These are phyloP conservation scores for Heteractis magnifica DNA, from an alignment of 92 coral and sea anemone species.

Conservation along the genomic window DNA sequence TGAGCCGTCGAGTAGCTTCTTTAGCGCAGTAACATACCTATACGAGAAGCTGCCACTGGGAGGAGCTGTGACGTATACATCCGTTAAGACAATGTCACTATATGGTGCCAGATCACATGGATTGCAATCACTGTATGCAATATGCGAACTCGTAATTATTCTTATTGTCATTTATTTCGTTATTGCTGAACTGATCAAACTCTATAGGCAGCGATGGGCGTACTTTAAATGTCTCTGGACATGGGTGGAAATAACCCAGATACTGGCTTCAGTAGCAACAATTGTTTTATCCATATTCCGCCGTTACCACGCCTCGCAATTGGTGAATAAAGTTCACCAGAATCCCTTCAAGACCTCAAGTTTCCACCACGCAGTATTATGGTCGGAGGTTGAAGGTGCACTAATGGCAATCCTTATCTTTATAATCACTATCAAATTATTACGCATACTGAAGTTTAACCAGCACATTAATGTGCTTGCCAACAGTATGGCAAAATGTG, in stretches of 20 bases:
- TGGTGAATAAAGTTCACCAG: constrained; percentile 69
- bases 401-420: constrained; percentile 87
- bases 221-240: constrained; percentile 83
- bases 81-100: constrained; percentile 75
- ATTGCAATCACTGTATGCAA: constrained; percentile 63
- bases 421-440: constrained; percentile 71
- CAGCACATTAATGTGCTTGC: constrained; percentile 78
- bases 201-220: constrained; percentile 63
- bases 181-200: constrained; percentile 67
- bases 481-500: constrained; percentile 69
- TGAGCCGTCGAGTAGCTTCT: constrained; percentile 83
- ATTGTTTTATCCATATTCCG: constrained; percentile 84
- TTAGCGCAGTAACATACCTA: constrained; percentile 83
- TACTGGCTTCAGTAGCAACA: constrained; percentile 70
- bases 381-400: constrained; percentile 75
- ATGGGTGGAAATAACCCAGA: constrained; percentile 78
- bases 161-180: constrained; percentile 69
- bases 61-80: constrained; percentile 60
- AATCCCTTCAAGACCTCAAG: constrained; percentile 85
- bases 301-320: constrained; percentile 74
- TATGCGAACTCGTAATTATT: constrained; percentile 80
- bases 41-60: constrained; percentile 79
- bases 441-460: constrained; percentile 85
- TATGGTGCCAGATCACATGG: constrained; percentile 79
- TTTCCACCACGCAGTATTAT: constrained; percentile 85